Base-by-base conservation (phyloP, 1,140 invertebrate species). In the Cotesia chilonis region DNA sequence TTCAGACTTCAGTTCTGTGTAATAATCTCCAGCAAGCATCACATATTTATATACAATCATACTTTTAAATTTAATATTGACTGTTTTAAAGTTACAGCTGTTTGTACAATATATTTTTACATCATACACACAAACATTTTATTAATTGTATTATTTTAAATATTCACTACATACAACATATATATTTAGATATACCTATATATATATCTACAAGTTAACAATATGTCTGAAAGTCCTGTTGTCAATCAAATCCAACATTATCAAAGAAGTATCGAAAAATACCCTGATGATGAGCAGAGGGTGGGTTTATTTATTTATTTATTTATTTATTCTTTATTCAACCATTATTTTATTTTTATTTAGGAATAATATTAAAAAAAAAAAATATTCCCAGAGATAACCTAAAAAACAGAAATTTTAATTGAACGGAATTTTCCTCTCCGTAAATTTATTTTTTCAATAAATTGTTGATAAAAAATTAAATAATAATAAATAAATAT, bases 241-340 rank as follows among this genome's bases (percentile, higher is more conserved):
- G 76, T 83, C 63, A 82, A 85, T 51, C 85, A 82, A 77, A 86
- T 87, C 61, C 78, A 88, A 79, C 89, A 91, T 85, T 91, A 91
- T 83, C 91, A 92, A 80, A 86, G 88, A 79, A 89, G 87, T 81
- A 90, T 92, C 76, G 89, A 91, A 80, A 91, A 89, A 86, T 88
- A 88, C 77, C 78, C 83, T 52, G 85, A 88, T 71, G 87, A 92
- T 76, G 88, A 90, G 75, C 83, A 86, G 76, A 89, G 90, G 82
- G 91, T 92, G 84, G 64, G 76, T 74, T 72, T 70, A 47, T 57
- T 36, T 38, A 9, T 28, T 52, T 14, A 12, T 74, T 72, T 70
- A 47, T 57, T 36, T 38, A 9, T 28, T 52, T 14, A 12, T 54
- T 35, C 36, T 7, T 41, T 41, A 41, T 41, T 41, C 20, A 28